Evolutionary conservation across 2,888 invertebrate genomes (phyloP), one percentile per base, ranked within the genome.

Genomic region (Tupiocoris notatus): DNA sequence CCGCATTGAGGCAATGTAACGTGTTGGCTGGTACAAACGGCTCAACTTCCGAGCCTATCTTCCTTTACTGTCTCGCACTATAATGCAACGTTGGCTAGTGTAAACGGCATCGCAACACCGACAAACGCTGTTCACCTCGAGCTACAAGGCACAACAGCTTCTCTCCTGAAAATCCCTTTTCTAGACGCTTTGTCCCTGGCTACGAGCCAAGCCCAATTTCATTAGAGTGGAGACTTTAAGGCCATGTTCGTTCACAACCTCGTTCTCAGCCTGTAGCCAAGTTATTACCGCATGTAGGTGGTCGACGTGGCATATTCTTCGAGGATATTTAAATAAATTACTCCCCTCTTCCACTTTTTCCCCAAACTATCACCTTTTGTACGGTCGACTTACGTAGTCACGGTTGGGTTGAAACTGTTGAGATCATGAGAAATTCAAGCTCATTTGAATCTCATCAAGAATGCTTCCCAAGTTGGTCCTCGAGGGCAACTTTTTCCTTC

Each of bases 161-260:
- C n/a, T 59, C 3, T 18, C 7, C 6, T 17, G 17, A n/a, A 6
- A 59, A n/a, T 3, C 59, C 59, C 59, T 59, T 59, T 59, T 59
- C 17, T 18, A 59, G 59, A 59, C 3, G 59, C 59, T 59, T 59
- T 59, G 59, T 59, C 59, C n/a, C 59, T 59, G 59, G 59, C 3
- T 59, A 17, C 20, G 59, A 59, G 59, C 59, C 59, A 59, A 59
- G 59, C 59, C 59, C 59, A 59, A 59, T 59, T 59, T 59, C 59
- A 59, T 59, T 59, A 59, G 7, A 59, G 20, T 3, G 39, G 6
- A 39, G 12, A 39, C 39, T 39, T 3, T 12, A 3, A 12, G 12
- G 39, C 6, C 39, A 39, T 39, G 6, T 39, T 12, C 39, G 39
- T 12, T n/a, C n/a, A n/a, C n/a, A n/a, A n/a, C n/a, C n/a, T n/a